A percentile compares a stretch with the other conserved stretches of the same genome.
Conservation (phyloP, 2,113 vertebrate species). For the Urocolius indicus region DNA sequence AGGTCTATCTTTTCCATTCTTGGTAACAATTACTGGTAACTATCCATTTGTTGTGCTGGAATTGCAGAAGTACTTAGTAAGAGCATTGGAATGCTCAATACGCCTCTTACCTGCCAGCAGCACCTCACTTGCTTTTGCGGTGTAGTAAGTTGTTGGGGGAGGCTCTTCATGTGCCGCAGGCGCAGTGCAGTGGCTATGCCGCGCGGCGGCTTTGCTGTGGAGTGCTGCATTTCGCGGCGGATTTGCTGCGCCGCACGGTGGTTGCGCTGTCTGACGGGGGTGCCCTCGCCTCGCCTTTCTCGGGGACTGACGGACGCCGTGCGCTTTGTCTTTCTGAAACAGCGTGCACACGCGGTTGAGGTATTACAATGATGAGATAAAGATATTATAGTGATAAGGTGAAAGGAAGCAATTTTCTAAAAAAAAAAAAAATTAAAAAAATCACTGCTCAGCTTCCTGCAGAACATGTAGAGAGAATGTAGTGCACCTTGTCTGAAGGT, state of each 20-base stretch:
- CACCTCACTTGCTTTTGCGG: not conserved
- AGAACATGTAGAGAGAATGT: not conserved
- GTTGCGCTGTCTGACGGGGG: conserved; percentile 33
- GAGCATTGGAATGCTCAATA: not conserved
- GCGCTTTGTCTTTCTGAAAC: conserved; percentile 43
- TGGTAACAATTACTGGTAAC: not conserved
- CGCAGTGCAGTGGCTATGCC: too few species aligned
- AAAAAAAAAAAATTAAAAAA: not conserved
- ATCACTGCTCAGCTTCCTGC: not conserved
- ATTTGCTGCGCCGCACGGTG: too few species aligned
- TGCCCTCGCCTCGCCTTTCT: not conserved
- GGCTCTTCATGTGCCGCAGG: not conserved
- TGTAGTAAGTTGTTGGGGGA: not conserved
- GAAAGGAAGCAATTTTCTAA: not conserved
- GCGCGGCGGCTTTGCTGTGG: too few species aligned
- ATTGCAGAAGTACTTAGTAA: not conserved
- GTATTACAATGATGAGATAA: not conserved
- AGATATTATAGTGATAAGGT: not conserved
- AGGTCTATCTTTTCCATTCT: not conserved
- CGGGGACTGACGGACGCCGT: too few species aligned
- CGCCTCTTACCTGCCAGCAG: not conserved
- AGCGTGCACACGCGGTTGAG: not conserved
- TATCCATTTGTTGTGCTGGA: not conserved
- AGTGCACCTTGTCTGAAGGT: not conserved
- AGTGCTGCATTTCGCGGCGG: too few species aligned